Evolutionary conservation across 2,113 vertebrate genomes (phyloP), one percentile per base, ranked within the genome.

Genomic region (Brachyistius frenatus): DNA sequence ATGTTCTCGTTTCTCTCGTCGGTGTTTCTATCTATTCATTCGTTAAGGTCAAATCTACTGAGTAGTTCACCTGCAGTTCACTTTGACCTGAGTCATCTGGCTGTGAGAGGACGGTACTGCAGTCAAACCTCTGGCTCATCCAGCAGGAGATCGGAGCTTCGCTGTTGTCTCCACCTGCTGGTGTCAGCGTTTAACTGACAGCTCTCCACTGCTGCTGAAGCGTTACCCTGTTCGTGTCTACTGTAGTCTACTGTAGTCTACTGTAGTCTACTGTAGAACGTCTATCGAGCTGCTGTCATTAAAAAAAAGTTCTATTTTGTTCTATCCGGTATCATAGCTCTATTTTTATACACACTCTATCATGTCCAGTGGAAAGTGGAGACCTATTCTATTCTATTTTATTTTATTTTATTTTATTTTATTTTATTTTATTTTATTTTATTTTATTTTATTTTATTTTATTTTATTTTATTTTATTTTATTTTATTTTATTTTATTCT

Each of bases 111-210:
- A 5, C 0, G 30, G 3, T 41, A 47, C 55, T 73, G 3, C 66
- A 79, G 10, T 5, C n/a, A 33, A 44, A 37, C 5, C 13, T 56
- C 41, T 49, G 2, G 37, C 14, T 60, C 16, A 3, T 2, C 0
- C n/a, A 58, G 54, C 15, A 3, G 16, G 13, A 61, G 15, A 50
- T 5, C 36, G 0, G 56, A 33, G 39, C 44, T 76, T 72, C 56
- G 60, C 32, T 56, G 33, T 35, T 84, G 85, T 66, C 62, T 49
- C 88, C 87, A 86, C 79, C 88, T 86, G 10, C 58, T 86, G 41
- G 39, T 31, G 52, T 50, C 16, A 53, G 61, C 0, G 14, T 62
- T 44, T 67, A 47, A 46, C 7, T 35, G 15, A 1, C 16, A 32
- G 8, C 14, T 13, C 0, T 9, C 11, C 1, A 37, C 3, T 35